These are phyloP conservation scores for Xenotilapia flavipinnis DNA, from an alignment of 2,113 vertebrate species.

Conservation along the genomic window DNA sequence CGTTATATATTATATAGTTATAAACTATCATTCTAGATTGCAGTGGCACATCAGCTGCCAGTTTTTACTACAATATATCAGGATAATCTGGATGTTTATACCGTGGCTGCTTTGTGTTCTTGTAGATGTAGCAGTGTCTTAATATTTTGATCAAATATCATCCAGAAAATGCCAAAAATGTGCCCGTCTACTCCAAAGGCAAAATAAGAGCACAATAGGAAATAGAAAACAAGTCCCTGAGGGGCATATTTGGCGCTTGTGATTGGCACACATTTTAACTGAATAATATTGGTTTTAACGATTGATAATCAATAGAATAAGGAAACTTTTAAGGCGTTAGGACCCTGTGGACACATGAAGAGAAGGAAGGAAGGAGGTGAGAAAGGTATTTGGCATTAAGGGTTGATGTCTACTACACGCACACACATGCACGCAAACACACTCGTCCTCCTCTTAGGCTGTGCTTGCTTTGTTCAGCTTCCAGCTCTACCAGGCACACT, in stretches of 20 bases:
- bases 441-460: neutral
- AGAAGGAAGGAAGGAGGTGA: neutral
- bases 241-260: neutral
- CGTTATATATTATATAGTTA: neutral
- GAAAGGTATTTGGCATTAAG: neutral
- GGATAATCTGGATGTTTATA: neutral
- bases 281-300: neutral
- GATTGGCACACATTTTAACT: neutral
- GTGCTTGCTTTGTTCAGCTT: neutral
- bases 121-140: neutral
- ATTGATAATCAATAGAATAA: neutral
- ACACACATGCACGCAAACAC: neutral
- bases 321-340: neutral
- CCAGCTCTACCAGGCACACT: neutral
- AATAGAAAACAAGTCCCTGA: neutral
- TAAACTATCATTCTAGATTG: neutral
- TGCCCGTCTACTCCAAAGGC: neutral
- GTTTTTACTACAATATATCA: neutral
- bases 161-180: neutral
- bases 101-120: neutral
- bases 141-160: neutral
- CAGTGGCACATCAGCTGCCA: neutral
- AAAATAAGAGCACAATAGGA: neutral
- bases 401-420: neutral
- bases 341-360: constrained; percentile 5